phyloP scores from a whole-genome alignment of 2,797 vertebrate species.

The Bryconaethiops microstoma region DNA sequence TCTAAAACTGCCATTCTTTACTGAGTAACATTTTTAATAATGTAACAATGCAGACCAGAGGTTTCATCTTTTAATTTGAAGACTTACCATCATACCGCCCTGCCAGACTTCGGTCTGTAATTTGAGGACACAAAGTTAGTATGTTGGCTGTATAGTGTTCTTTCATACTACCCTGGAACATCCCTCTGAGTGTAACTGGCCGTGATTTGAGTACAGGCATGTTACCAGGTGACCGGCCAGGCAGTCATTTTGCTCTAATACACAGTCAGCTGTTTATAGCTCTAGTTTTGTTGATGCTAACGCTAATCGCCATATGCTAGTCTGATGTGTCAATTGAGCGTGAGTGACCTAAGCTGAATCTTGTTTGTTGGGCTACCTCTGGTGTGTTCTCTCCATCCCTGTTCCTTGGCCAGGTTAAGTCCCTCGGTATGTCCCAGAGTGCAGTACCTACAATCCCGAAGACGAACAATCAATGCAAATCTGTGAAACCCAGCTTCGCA shows the following conservation, averaged over 20 bases:
- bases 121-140: constrained; percentile 70
- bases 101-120: constrained; percentile 74
- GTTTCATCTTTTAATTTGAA: constrained; percentile 70
- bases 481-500: constrained; percentile 75
- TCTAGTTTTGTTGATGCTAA: constrained; percentile 60
- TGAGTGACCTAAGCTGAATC: constrained; percentile 67
- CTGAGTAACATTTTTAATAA: constrained; percentile 77
- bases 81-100: constrained; percentile 62
- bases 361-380: constrained; percentile 60
- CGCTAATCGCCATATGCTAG: constrained; percentile 76
- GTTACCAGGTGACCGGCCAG: constrained; percentile 68
- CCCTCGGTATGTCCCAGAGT: constrained; percentile 72
- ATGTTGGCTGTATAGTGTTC: constrained; percentile 71
- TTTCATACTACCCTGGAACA: constrained; percentile 66
- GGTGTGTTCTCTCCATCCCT: constrained; percentile 62
- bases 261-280: constrained; percentile 79
- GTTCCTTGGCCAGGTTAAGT: constrained; percentile 69
- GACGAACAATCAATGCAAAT: constrained; percentile 81
- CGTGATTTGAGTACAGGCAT: constrained; percentile 70
- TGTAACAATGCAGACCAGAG: constrained; percentile 73
- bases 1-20: constrained; percentile 87
- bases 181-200: constrained; percentile 71
- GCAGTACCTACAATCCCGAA: constrained; percentile 77
- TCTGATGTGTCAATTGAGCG: constrained; percentile 74
- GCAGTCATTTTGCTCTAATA: constrained; percentile 64